A percentile compares a stretch with the other conserved stretches of the same genome.
These are phyloP conservation scores for Nibea coibor DNA, from an alignment of 2,113 vertebrate genomes.

Conservation along the genomic window DNA sequence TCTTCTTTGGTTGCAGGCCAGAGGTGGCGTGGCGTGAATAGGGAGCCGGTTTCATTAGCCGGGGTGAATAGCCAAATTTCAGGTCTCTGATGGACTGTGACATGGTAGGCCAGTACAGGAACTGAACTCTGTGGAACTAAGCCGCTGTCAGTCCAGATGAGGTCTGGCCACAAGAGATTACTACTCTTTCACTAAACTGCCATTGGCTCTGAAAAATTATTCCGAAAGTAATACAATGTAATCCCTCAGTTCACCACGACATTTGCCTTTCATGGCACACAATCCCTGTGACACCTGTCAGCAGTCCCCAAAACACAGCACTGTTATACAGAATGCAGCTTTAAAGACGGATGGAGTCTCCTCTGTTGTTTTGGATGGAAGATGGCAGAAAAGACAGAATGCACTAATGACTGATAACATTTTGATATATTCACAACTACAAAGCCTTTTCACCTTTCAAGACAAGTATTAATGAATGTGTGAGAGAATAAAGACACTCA, in stretches of 20 bases:
- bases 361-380: conserved; percentile 11
- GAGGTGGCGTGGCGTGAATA: conserved; percentile 57
- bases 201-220: conserved; percentile 69
- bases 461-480: conserved; percentile 1
- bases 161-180: conserved; percentile 76
- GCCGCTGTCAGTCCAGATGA: conserved; percentile 79
- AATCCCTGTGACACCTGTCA: conserved; percentile 75
- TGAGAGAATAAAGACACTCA: conserved; percentile 12
- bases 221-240: conserved; percentile 75
- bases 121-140: conserved; percentile 75
- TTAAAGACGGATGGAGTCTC: conserved; percentile 16
- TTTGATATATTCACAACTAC: background rate
- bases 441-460: conserved; percentile 2
- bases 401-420: background rate
- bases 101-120: conserved; percentile 56
- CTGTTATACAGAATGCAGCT: conserved; percentile 32
- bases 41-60: conserved; percentile 75
- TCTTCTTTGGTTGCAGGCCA: conserved; percentile 63
- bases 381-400: conserved; percentile 17
- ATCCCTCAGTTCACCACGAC: conserved; percentile 70
- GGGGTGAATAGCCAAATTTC: conserved; percentile 79
- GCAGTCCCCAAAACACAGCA: conserved; percentile 29
- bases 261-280: conserved; percentile 68
- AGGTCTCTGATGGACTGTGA: conserved; percentile 80
- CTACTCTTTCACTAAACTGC: conserved; percentile 53